These are phyloP conservation scores for Istiophorus platypterus DNA, from an alignment of 2,113 vertebrate genomes.

Conservation along the genomic window DNA sequence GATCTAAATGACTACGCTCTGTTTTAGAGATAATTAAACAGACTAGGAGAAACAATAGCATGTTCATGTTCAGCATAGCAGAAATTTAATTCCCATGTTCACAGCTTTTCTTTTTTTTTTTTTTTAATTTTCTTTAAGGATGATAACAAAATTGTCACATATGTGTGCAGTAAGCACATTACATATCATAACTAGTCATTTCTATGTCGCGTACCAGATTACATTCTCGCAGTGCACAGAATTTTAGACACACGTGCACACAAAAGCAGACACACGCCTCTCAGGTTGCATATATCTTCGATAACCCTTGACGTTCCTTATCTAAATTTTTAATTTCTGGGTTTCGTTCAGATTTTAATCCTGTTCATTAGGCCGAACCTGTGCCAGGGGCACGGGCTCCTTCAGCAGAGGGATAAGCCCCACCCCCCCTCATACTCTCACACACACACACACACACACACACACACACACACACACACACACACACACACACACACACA, in stretches of 20 bases:
- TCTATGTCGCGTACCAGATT: background rate
- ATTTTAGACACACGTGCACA: background rate
- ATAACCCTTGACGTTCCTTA: constrained; percentile 38
- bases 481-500: no score
- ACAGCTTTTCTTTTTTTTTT: background rate
- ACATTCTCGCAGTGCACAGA: background rate
- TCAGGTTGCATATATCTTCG: constrained; percentile 28
- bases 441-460: no score
- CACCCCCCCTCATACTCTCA: no score
- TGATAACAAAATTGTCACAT: constrained; percentile 60
- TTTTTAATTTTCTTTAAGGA: constrained; percentile 45
- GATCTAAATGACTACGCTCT: constrained; percentile 56
- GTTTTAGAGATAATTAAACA: constrained; percentile 57
- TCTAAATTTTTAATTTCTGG: constrained; percentile 56
- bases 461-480: no score
- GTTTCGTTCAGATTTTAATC: constrained; percentile 40
- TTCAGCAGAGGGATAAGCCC: constrained; percentile 14
- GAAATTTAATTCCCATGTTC: constrained; percentile 61
- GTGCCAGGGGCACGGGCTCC: background rate
- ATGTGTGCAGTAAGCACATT: constrained; percentile 56
- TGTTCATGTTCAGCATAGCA: constrained; percentile 28
- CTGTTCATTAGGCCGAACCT: constrained; percentile 22
- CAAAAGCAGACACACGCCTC: background rate
- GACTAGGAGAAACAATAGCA: constrained; percentile 52
- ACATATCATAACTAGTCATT: constrained; percentile 31